These are phyloP conservation scores for Polydrusus tereticollis DNA, from an alignment of 2,888 invertebrate species.

Conservation along the genomic window DNA sequence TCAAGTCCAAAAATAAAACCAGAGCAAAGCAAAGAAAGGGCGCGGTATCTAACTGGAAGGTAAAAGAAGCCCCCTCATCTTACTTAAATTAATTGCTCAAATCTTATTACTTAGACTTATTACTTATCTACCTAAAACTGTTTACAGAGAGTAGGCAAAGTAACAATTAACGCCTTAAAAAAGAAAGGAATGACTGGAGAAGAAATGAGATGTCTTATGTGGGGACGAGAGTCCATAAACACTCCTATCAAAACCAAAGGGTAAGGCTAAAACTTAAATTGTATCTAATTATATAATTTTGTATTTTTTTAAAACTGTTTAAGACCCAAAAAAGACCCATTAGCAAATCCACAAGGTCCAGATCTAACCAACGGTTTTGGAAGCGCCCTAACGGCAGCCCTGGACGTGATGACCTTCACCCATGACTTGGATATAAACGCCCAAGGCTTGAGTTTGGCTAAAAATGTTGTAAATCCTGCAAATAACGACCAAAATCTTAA, in stretches of 20 bases:
- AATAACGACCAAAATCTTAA: background rate
- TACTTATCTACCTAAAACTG: background rate
- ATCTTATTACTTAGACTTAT: background rate
- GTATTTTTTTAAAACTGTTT: slow-evolving; percentile 26
- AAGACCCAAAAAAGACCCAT: slow-evolving; percentile 67
- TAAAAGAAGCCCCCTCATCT: slow-evolving; percentile 64
- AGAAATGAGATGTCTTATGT: slow-evolving; percentile 88
- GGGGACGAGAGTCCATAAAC: slow-evolving; percentile 90
- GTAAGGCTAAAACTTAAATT: too few relatives aligned
- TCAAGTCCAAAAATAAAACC: slow-evolving; percentile 97
- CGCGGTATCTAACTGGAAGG: slow-evolving; percentile 98
- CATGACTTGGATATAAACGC: slow-evolving; percentile 70
- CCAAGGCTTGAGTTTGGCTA: slow-evolving; percentile 60
- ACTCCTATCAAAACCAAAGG: slow-evolving; percentile 83
- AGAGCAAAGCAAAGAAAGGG: slow-evolving; percentile 96
- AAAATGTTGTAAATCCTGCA: slow-evolving; percentile 44
- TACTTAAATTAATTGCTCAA: too few relatives aligned
- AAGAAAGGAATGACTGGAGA: slow-evolving; percentile 89
- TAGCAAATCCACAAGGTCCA: slow-evolving; percentile 64
- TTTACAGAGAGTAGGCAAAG: slow-evolving; percentile 85
- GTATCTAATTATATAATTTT: background rate
- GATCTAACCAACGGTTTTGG: slow-evolving; percentile 69
- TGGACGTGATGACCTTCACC: slow-evolving; percentile 88
- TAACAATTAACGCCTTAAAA: slow-evolving; percentile 85
- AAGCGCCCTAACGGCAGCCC: slow-evolving; percentile 79